Percentiles rank a stretch among this genome's conserved stretches.
phyloP scores from a whole-genome alignment of 2,113 vertebrate species.

The Prolemur simus region DNA sequence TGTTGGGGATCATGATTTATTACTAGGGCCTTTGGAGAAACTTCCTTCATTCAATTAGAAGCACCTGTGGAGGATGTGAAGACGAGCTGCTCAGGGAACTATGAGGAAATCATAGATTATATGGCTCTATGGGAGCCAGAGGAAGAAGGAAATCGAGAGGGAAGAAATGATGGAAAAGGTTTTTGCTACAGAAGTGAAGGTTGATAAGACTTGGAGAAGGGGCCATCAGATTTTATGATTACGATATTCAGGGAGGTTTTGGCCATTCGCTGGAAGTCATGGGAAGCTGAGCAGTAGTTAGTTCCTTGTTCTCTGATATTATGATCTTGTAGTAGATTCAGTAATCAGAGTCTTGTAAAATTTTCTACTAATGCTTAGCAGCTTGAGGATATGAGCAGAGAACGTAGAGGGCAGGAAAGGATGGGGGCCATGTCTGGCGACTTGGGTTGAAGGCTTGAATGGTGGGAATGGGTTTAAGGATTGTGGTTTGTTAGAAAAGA shows the following conservation, averaged over 20 bases:
- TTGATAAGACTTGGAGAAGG: background rate
- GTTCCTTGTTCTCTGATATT: background rate
- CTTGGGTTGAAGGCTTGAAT: background rate
- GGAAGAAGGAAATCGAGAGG: background rate
- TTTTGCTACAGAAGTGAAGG: background rate
- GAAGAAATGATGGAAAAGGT: background rate
- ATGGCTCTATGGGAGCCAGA: background rate
- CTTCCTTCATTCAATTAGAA: background rate
- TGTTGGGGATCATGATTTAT: background rate
- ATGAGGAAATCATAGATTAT: background rate
- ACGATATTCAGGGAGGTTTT: background rate
- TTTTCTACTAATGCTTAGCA: background rate
- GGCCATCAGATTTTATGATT: background rate
- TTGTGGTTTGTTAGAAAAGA: background rate
- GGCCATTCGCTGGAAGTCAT: background rate
- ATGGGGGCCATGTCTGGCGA: background rate
- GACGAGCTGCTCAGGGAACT: background rate
- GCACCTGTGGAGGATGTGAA: background rate
- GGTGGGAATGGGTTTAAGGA: background rate
- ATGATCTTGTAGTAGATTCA: background rate
- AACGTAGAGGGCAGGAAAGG: background rate
- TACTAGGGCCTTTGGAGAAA: background rate
- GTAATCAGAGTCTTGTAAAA: background rate
- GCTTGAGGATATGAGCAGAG: background rate
- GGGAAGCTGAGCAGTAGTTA: background rate